Base-by-base conservation (phyloP, 2,888 invertebrate species). In the Sesamia inferens region DNA sequence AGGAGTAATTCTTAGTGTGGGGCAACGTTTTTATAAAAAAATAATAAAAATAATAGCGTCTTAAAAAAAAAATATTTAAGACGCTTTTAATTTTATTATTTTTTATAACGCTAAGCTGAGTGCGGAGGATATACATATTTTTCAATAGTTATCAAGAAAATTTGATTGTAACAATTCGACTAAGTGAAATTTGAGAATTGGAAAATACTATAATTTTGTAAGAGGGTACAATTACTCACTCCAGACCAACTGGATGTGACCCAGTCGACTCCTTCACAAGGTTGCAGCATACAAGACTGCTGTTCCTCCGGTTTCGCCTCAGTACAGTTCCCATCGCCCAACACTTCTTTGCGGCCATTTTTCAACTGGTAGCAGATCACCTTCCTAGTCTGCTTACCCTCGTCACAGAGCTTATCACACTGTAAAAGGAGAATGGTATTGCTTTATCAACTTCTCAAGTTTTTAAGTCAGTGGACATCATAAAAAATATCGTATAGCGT, bases 241-340 rank as follows among this genome's bases (percentile, higher is more conserved):
- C 99, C 98, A 85, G 97, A 97, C 99, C 99, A 99, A 59, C 98
- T 97, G 0, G 98, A 97, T 11, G 97, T 94, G 68, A 99, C 97
- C 99, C 99, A 99, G 91, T 99, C 99, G 14, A 99, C 97, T 8
- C 99, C 99, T 76, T 98, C 98, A 90, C 99, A 99, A 0, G 99
- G 98, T 65, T 98, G 96, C 88, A 98, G 83, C 84, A 97, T 96
- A 90, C 99, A 99, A 19, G 95, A 78, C 88, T 97, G 97, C 82
- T 98, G 97, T 0, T 94, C 93, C 59, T 97, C 96, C 0, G 99
- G 99, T 89, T 98, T 98, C 85, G 97, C 97, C 59, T 97, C 97
- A 0, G 94, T 91, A 81, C 98, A 98, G 61, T 97, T 97, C 0
- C 95, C 94, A 76, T 98, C 98, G 0, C 96, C 95, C 31, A 98